These are phyloP conservation scores for Megaptera novaeangliae DNA, from an alignment of 2,113 vertebrate genomes.

Conservation along the genomic window DNA sequence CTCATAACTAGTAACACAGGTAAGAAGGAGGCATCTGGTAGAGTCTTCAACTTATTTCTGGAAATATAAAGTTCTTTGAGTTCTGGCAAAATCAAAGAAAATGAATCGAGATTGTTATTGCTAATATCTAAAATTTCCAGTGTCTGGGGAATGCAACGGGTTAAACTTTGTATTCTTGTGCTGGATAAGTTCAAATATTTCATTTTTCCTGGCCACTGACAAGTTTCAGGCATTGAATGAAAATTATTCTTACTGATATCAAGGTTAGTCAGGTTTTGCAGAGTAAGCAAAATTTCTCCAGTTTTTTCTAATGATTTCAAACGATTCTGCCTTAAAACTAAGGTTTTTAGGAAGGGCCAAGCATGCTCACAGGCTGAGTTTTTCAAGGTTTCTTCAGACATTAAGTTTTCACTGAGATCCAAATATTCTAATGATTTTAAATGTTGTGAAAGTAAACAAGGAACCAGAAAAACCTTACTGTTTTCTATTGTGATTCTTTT, in stretches of 20 bases:
- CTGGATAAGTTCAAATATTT: conserved; percentile 87
- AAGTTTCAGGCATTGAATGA: conserved; percentile 78
- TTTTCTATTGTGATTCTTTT: conserved; percentile 77
- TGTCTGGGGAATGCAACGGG: conserved; percentile 79
- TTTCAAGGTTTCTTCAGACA: conserved; percentile 76
- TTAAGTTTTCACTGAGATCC: conserved; percentile 84
- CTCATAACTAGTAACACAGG: conserved; percentile 81
- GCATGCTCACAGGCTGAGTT: conserved; percentile 72
- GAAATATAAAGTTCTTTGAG: conserved; percentile 88
- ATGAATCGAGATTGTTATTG: conserved; percentile 82
- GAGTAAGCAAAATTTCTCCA: conserved; percentile 64
- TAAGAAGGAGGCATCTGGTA: conserved; percentile 79
- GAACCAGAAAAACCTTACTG: conserved; percentile 81
- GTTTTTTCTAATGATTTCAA: conserved; percentile 72
- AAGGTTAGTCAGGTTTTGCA: conserved; percentile 82
- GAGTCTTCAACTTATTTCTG: conserved; percentile 84
- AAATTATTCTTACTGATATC: conserved; percentile 87
- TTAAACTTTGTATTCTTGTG: conserved; percentile 78
- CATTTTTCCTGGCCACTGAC: conserved; percentile 85
- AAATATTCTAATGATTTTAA: conserved; percentile 81
- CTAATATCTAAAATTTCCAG: conserved; percentile 90
- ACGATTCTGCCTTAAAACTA: conserved; percentile 85
- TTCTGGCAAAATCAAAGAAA: conserved; percentile 76
- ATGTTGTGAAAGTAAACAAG: conserved; percentile 59
- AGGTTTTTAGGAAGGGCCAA: conserved; percentile 75